phyloP scores from a whole-genome alignment of 2,113 vertebrate genomes.

The Misgurnus mizolepis region DNA sequence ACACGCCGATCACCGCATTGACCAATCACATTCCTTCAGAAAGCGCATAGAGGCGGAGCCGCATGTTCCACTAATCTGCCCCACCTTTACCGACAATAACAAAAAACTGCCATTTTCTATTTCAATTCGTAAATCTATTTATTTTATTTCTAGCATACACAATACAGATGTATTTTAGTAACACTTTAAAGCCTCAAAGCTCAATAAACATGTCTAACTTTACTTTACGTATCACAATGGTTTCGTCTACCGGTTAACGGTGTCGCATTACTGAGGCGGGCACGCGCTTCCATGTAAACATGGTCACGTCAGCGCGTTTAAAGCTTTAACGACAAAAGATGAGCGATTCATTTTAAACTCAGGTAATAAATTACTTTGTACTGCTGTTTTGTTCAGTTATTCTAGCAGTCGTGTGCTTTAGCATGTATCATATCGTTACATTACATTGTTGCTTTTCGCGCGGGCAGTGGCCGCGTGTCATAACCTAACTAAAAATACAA shows the following conservation, averaged over 20 bases:
- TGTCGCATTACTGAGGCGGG: neutral
- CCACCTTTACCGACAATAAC: neutral
- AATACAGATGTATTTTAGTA: neutral
- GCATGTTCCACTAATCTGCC: no score
- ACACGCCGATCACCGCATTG: neutral
- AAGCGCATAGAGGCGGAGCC: slow-evolving; percentile 14
- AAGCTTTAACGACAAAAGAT: neutral
- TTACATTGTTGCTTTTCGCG: neutral
- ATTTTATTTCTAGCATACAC: neutral
- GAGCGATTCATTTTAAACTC: neutral
- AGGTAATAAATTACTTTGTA: slow-evolving; percentile 5
- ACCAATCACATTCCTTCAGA: slow-evolving; percentile 1
- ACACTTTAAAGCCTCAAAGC: neutral
- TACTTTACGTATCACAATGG: neutral
- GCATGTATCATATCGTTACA: neutral
- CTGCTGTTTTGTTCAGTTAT: neutral
- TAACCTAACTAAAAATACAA: neutral
- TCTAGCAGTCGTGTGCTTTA: neutral
- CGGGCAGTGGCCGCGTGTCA: neutral
- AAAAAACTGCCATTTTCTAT: neutral
- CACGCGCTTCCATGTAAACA: neutral
- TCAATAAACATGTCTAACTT: neutral
- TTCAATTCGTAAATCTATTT: neutral
- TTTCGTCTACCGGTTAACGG: neutral
- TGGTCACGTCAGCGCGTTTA: slow-evolving; percentile 4